These are phyloP conservation scores for Parnassius apollo DNA, from an alignment of 2,888 invertebrate genomes.

Conservation along the genomic window DNA sequence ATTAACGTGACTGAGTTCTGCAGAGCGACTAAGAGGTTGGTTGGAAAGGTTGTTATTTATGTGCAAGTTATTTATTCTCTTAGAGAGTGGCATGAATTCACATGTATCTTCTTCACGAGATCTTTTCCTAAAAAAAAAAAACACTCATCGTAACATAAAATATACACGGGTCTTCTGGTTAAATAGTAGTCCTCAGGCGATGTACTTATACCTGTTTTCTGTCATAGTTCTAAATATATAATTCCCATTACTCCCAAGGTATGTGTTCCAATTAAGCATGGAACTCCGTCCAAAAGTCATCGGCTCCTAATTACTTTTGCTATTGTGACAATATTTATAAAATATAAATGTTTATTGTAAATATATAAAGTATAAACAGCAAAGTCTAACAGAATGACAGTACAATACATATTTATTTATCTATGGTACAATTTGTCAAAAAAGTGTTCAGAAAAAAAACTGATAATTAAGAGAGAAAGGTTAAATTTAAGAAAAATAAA, in stretches of 20 bases:
- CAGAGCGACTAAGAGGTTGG: slow-evolving; percentile 44
- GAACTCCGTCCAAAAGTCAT: slow-evolving; percentile 64
- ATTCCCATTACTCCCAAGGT: slow-evolving; percentile 60
- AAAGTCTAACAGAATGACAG: slow-evolving; percentile 22
- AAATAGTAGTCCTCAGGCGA: too few species aligned
- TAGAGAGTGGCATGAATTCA: slow-evolving; percentile 93
- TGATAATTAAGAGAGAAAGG: too few species aligned
- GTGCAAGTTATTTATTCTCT: slow-evolving; percentile 94
- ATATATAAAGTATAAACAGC: slow-evolving; percentile 10
- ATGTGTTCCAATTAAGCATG: slow-evolving; percentile 52
- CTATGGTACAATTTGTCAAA: slow-evolving; percentile 20
- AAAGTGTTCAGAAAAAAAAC: too few species aligned
- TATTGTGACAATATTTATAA: slow-evolving; percentile 10
- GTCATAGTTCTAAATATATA: slow-evolving; percentile 62
- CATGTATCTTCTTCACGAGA: slow-evolving; percentile 87
- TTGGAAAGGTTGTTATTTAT: slow-evolving; percentile 82
- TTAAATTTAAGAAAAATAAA: too few species aligned
- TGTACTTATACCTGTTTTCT: slow-evolving; percentile 63
- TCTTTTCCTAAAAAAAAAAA: slow-evolving; percentile 83
- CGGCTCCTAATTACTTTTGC: slow-evolving; percentile 37
- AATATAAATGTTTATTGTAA: slow-evolving; percentile 3
- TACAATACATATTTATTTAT: too few species aligned
- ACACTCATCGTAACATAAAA: too few species aligned
- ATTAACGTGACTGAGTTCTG: slow-evolving; percentile 58
- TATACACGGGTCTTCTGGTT: too few species aligned